Evolutionary conservation across 2,888 invertebrate species (phyloP).

Genomic region (Synanthedon formicaeformis): DNA sequence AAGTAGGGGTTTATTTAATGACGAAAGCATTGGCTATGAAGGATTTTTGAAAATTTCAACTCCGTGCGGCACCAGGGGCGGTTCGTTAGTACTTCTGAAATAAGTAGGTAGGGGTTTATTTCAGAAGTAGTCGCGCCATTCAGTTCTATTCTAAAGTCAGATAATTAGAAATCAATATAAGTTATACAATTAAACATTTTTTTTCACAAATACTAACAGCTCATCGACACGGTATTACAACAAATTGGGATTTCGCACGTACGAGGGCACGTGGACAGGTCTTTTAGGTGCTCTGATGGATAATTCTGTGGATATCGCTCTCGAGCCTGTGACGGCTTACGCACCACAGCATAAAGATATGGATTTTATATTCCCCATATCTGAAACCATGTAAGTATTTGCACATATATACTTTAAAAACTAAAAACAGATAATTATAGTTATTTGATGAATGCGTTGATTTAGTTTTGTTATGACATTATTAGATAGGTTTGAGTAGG

Average conservation of each 20-base stretch:
- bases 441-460: no score
- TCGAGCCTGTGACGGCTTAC: constrained; percentile 71
- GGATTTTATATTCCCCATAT: constrained; percentile 73
- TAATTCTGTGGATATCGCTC: constrained; percentile 68
- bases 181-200: background rate
- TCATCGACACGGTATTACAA: constrained; percentile 36
- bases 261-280: constrained; percentile 73
- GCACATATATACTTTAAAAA: background rate
- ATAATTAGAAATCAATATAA: background rate
- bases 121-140: background rate
- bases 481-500: no score
- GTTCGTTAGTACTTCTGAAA: no score
- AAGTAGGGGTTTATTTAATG: no score
- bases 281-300: constrained; percentile 70
- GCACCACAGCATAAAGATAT: constrained; percentile 64
- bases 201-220: constrained; percentile 14
- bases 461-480: no score
- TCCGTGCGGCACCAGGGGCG: no score
- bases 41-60: no score
- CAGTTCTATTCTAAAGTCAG: background rate
- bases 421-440: no score
- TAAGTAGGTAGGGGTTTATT: no score
- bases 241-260: constrained; percentile 54
- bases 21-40: no score
- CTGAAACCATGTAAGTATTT: constrained; percentile 68